Percentiles rank a stretch among this genome's conserved stretches.
Evolutionary conservation across 2,797 vertebrate genomes (phyloP).

Genomic region (Cirrhinus molitorella): DNA sequence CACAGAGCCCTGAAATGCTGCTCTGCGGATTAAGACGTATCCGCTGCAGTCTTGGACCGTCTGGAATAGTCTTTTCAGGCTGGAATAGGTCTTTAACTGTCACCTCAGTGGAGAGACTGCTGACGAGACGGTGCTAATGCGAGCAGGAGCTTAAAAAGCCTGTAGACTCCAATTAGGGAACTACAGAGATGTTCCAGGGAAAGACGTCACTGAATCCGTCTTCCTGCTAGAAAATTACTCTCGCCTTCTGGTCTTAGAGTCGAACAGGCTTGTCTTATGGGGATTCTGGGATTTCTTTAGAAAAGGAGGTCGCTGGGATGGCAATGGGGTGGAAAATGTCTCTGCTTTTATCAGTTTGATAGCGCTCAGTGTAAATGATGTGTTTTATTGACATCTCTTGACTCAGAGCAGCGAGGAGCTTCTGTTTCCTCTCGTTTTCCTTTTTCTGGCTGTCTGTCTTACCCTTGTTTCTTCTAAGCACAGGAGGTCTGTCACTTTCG

Average conservation of each 20-base stretch:
- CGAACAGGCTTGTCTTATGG: background rate
- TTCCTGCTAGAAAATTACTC: background rate
- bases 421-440: constrained; percentile 25
- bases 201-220: background rate
- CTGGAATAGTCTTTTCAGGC: constrained; percentile 34
- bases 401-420: background rate
- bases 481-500: constrained; percentile 28
- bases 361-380: constrained; percentile 6
- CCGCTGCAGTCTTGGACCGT: constrained; percentile 4
- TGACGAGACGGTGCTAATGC: constrained; percentile 24
- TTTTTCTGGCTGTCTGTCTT: constrained; percentile 11
- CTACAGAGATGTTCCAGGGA: constrained; percentile 21
- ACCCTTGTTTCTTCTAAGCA: constrained; percentile 27
- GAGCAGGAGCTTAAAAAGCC: constrained; percentile 33
- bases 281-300: constrained; percentile 1
- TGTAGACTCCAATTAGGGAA: constrained; percentile 54
- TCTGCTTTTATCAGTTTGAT: constrained; percentile 8
- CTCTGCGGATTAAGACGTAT: constrained; percentile 30
- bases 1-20: background rate
- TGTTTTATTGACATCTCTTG: constrained; percentile 26
- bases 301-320: background rate
- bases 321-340: background rate
- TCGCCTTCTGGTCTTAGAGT: background rate
- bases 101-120: constrained; percentile 21
- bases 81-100: constrained; percentile 48